A percentile compares a stretch with the other conserved stretches of the same genome.
Evolutionary conservation across 2,888 invertebrate species (phyloP).

Genomic region (Gibbula magus): DNA sequence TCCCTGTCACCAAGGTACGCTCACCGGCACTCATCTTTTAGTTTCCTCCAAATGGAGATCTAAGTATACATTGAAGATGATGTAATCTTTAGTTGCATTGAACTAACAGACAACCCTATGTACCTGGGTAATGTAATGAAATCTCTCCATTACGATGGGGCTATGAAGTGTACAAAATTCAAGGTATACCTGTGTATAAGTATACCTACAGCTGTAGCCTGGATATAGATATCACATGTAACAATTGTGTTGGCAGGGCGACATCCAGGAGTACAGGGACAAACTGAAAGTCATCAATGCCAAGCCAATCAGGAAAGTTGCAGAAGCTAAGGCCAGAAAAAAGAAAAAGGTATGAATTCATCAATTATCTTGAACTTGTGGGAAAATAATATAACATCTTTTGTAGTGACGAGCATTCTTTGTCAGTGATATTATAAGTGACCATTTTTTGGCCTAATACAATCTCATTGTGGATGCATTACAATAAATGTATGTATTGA

Average conservation of each 20-base stretch:
- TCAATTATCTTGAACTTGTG: neutral
- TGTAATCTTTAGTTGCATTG: too few relatives aligned
- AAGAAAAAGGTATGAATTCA: constrained; percentile 88
- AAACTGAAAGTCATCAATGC: constrained; percentile 89
- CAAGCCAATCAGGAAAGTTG: constrained; percentile 96
- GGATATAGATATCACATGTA: neutral
- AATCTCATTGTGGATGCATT: too few relatives aligned
- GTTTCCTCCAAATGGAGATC: neutral
- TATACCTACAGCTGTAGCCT: neutral
- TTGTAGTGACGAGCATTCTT: too few relatives aligned
- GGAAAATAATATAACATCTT: neutral
- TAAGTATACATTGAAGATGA: neutral
- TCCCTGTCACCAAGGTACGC: constrained; percentile 87
- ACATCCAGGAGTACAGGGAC: constrained; percentile 86
- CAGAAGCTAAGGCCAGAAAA: constrained; percentile 98
- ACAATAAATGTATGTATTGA: too few relatives aligned
- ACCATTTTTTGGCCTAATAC: too few relatives aligned
- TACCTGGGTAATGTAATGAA: too few relatives aligned
- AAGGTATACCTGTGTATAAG: neutral
- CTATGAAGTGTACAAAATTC: too few relatives aligned
- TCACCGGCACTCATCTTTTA: neutral
- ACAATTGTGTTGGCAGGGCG: constrained; percentile 78
- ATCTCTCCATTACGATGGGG: too few relatives aligned
- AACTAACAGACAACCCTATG: neutral
- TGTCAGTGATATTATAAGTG: too few relatives aligned